Evolutionary conservation across 2,888 invertebrate species (phyloP), one percentile per base, ranked within the genome.

Genomic region (Halictus quadricinctus): DNA sequence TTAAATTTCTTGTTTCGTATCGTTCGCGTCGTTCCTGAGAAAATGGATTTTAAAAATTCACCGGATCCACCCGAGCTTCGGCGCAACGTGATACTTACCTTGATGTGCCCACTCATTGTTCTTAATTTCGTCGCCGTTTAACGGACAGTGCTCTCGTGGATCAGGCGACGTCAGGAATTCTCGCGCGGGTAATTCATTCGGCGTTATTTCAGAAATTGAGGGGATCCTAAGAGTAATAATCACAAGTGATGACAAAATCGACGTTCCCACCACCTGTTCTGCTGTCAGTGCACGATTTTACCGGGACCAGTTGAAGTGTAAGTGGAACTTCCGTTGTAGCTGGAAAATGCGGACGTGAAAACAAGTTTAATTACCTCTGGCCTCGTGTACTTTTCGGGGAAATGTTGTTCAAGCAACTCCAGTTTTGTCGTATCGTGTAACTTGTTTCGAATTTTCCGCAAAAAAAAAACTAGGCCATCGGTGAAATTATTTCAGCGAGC

Each of bases 1-100:
- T 43, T 43, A 43, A 70, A 70, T 70, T 70, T 12, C 21, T 43
- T 70, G n/a, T 43, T 43, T n/a, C 70, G 70, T 21, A 13, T 54
- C 50, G 50, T 54, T 54, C 50, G 5, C 13, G n/a, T 43, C 70
- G n/a, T 70, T n/a, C 70, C 41, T 70, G 43, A 70, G 70, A 70
- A 70, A 70, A 70, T 70, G 41, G 70, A 43, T 70, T 70, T 70
- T 70, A 70, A 70, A 70, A 46, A 70, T 70, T 43, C 43, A 70
- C 0, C 43, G n/a, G n/a, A 6, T 13, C 41, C 43, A 70, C 70
- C 13, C 10, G 13, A n/a, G 43, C n/a, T n/a, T 6, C n/a, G 70
- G 43, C 13, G 2, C 70, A 6, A 6, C 21, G 15, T n/a, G 43
- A 21, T 12, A 43, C 21, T 41, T 70, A 43, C 43, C 2, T 13